Evolutionary conservation across 2,113 vertebrate genomes (phyloP), one percentile per base, ranked within the genome.

Genomic region (Hypomesus transpacificus): DNA sequence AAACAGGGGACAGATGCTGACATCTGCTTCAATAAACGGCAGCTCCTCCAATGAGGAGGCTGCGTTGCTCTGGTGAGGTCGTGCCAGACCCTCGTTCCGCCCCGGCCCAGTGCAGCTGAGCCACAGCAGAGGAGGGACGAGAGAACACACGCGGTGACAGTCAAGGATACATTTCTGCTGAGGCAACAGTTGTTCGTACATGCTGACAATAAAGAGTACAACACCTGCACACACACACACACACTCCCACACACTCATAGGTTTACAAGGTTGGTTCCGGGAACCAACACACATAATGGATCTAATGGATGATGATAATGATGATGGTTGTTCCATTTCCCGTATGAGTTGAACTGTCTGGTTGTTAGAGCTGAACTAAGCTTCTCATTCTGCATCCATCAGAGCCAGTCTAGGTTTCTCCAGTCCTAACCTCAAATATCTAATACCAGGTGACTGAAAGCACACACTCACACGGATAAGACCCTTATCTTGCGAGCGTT

Each of bases 1-100:
- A 90, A 89, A 89, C 85, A 86, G 66, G 52, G 70, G 84, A 70
- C 85, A 87, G 83, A 87, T 88, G 86, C 81, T 70, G 58, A n/a
- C 67, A 1, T 0, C 75, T 84, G 78, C 86, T 87, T 82, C 87
- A 86, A 87, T 81, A 87, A 82, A 87, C 56, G 84, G 84, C 74
- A 81, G 82, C 66, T 78, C 77, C 79, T 76, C 82, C 4, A 80
- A 84, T 73, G 75, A 81, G 81, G 58, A 34, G 53, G 46, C 50
- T 4, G 67, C 63, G 82, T 58, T n/a, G 68, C 21, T 82, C 31
- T 26, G 65, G 34, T 75, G 61, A 67, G 61, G 57, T 62, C 74
- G 0, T 16, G 24, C 83, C 80, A 46, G 52, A 57, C 73, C 53
- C 53, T 57, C 9, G 21, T 7, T 13, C 31, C 31, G 50, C 20